Evolutionary conservation across 2,797 vertebrate genomes (phyloP).

Genomic region (Molossus molossus): DNA sequence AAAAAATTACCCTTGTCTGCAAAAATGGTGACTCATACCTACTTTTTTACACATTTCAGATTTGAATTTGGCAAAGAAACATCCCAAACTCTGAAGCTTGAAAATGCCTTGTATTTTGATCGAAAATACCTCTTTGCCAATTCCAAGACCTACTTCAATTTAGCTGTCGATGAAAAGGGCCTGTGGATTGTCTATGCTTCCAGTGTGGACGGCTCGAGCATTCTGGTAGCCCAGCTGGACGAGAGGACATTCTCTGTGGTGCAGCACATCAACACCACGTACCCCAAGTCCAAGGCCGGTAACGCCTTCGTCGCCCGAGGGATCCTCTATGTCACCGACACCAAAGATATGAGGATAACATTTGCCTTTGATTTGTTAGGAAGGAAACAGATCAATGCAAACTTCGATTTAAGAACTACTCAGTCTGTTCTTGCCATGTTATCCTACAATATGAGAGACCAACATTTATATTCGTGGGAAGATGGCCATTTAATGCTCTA

Average conservation of each 20-base stretch:
- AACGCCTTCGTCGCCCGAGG: conserved; percentile 96
- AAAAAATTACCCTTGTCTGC: background rate
- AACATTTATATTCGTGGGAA: conserved; percentile 96
- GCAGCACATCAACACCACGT: conserved; percentile 94
- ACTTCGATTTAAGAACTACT: conserved; percentile 93
- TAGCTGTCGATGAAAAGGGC: conserved; percentile 96
- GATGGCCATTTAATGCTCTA: conserved; percentile 93
- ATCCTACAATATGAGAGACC: conserved; percentile 95
- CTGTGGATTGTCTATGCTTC: conserved; percentile 98
- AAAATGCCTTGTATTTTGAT: conserved; percentile 94
- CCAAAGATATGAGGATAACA: conserved; percentile 93
- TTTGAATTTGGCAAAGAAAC: conserved; percentile 91
- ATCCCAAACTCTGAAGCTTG: conserved; percentile 90
- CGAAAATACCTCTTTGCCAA: conserved; percentile 96
- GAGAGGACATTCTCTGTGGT: conserved; percentile 93
- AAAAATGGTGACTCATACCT: background rate
- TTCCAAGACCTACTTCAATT: conserved; percentile 98
- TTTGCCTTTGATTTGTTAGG: conserved; percentile 96
- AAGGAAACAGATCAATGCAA: conserved; percentile 92
- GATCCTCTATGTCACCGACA: conserved; percentile 96
- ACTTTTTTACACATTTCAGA: conserved; percentile 87
- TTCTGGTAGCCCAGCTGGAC: conserved; percentile 94
- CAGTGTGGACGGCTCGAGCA: conserved; percentile 91
- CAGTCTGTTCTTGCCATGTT: conserved; percentile 95
- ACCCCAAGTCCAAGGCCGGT: conserved; percentile 96